Evolutionary conservation across 2,797 vertebrate genomes (phyloP).

Genomic region (Oophaga sylvatica): DNA sequence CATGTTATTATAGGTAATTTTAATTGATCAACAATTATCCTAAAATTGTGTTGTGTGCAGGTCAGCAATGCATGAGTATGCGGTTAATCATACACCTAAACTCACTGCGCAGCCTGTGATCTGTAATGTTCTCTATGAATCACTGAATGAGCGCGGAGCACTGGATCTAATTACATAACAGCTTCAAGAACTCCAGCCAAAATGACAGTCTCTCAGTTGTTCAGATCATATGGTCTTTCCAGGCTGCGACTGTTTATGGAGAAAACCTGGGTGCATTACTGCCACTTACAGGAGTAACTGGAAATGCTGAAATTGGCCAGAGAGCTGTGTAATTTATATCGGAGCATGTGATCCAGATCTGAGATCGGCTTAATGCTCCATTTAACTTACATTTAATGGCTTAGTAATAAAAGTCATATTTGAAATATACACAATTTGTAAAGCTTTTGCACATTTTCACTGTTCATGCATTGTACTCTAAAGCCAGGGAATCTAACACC

Average conservation of each 20-base stretch:
- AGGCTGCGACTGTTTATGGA: constrained; percentile 39
- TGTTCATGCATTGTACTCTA: constrained; percentile 11
- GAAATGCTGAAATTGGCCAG: constrained; percentile 42
- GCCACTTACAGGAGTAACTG: constrained; percentile 55
- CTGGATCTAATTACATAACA: constrained; percentile 51
- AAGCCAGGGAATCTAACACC: constrained; percentile 38
- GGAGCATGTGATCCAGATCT: constrained; percentile 21
- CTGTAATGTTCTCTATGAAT: constrained; percentile 36
- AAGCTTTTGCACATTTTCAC: constrained; percentile 41
- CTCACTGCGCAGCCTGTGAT: constrained; percentile 14
- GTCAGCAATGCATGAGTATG: constrained; percentile 33
- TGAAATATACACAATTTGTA: constrained; percentile 30
- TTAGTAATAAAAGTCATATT: constrained; percentile 37
- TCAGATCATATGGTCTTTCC: constrained; percentile 47
- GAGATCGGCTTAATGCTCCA: constrained; percentile 39
- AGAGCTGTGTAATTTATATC: constrained; percentile 41
- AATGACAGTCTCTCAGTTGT: constrained; percentile 43
- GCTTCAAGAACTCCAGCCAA: constrained; percentile 35
- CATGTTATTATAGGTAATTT: constrained; percentile 22
- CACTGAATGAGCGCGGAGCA: constrained; percentile 34
- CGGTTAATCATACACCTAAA: constrained; percentile 26
- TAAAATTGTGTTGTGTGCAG: constrained; percentile 20
- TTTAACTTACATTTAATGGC: constrained; percentile 42
- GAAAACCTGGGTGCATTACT: constrained; percentile 46
- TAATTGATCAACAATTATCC: constrained; percentile 21